Conservation (phyloP, 1,140 invertebrate genomes). For the Phocides pigmalion region DNA sequence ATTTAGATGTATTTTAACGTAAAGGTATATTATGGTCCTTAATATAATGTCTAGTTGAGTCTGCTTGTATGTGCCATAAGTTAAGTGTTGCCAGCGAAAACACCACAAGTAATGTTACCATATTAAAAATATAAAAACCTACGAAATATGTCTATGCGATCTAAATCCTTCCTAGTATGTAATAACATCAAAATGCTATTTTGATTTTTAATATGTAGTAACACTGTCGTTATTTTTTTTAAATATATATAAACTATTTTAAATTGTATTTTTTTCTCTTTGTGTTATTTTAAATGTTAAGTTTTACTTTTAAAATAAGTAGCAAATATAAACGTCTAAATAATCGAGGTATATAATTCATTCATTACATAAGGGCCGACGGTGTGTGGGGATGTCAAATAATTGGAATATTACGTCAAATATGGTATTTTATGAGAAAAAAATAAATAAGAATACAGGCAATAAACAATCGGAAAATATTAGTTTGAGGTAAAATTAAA, state of each 20-base stretch:
- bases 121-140: conserved; percentile 46
- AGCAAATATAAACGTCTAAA: conserved; percentile 66
- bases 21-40: conserved; percentile 62
- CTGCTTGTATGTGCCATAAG: conserved; percentile 73
- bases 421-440: too few species aligned
- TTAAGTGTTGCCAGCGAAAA: conserved; percentile 72
- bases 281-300: conserved; percentile 50
- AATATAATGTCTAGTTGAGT: conserved; percentile 66
- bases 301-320: conserved; percentile 70
- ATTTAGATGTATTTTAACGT: too few species aligned
- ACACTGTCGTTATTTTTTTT: conserved; percentile 64
- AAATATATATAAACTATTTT: conserved; percentile 50
- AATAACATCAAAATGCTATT: conserved; percentile 67
- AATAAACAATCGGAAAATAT: too few species aligned
- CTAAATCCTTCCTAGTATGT: conserved; percentile 70
- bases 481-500: too few species aligned
- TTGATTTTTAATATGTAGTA: conserved; percentile 72
- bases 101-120: conserved; percentile 78
- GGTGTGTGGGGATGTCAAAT: conserved; percentile 47
- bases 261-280: conserved; percentile 66
- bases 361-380: conserved; percentile 44
- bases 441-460: too few species aligned
- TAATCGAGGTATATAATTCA: conserved; percentile 53
- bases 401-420: too few species aligned
- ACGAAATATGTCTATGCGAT: conserved; percentile 43